phyloP scores from a whole-genome alignment of 2,888 invertebrate genomes.

The Rhorus exstirpatorius region DNA sequence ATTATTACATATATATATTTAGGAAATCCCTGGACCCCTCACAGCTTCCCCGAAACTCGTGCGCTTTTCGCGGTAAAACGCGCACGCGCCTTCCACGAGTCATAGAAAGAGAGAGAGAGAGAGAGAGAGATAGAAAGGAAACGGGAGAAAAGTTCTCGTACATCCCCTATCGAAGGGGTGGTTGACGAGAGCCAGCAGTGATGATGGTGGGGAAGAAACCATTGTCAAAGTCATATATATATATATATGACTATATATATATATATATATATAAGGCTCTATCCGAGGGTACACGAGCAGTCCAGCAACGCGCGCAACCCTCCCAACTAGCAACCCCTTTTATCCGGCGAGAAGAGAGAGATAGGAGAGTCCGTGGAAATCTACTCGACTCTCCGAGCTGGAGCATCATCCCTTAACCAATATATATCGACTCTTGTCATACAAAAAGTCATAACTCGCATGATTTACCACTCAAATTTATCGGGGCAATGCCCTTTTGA shows the following conservation, averaged over 20 bases:
- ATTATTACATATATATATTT: no score
- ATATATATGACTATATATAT: no score
- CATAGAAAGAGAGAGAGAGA: conserved; percentile 7
- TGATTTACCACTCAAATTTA: no score
- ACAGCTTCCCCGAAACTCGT: conserved; percentile 63
- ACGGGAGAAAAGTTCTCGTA: conserved; percentile 12
- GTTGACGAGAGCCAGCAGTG: conserved; percentile 6
- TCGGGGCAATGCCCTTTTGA: not conserved
- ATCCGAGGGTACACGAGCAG: conserved; percentile 48
- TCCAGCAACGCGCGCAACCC: conserved; percentile 56
- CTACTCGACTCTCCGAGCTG: conserved; percentile 31
- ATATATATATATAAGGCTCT: not conserved
- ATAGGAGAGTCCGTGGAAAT: conserved; percentile 27
- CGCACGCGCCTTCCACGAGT: conserved; percentile 43
- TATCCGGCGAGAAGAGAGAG: conserved; percentile 22
- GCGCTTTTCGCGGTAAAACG: conserved; percentile 62
- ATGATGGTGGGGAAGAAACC: conserved; percentile 6
- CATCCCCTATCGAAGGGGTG: conserved; percentile 20
- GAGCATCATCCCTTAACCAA: conserved; percentile 33
- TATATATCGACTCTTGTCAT: not conserved
- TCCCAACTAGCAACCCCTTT: conserved; percentile 40
- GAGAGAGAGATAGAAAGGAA: not conserved
- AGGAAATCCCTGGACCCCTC: conserved; percentile 48
- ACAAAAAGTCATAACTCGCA: not conserved
- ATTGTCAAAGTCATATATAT: not conserved